Conservation (phyloP, 2,888 invertebrate species). For the Blastobasis adustella region DNA sequence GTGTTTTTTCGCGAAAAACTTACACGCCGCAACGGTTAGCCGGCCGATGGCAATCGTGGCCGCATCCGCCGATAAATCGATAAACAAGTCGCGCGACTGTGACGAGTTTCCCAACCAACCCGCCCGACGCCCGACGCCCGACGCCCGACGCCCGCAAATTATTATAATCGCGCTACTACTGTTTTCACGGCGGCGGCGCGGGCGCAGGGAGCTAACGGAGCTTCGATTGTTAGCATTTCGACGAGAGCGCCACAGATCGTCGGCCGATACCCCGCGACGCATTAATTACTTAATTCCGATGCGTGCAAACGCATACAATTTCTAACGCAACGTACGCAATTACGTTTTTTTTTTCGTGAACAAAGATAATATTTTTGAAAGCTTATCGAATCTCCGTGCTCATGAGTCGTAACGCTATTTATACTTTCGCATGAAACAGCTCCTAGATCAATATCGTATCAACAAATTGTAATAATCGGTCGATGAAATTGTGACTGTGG, state of each 20-base stretch:
- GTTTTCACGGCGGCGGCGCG: slow-evolving; percentile 34
- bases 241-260: slow-evolving; percentile 50
- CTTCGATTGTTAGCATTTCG: slow-evolving; percentile 38
- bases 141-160: slow-evolving; percentile 36
- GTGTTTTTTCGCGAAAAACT: slow-evolving; percentile 64
- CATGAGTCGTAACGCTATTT: slow-evolving; percentile 55
- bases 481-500: not conserved
- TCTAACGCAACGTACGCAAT: slow-evolving; percentile 60
- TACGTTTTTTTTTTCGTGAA: slow-evolving; percentile 48
- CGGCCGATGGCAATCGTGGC: slow-evolving; percentile 55
- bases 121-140: slow-evolving; percentile 15
- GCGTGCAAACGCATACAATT: slow-evolving; percentile 64
- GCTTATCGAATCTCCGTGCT: slow-evolving; percentile 53
- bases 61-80: slow-evolving; percentile 69
- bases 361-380: slow-evolving; percentile 59
- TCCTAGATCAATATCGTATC: slow-evolving; percentile 4
- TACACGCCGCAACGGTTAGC: slow-evolving; percentile 56
- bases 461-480: slow-evolving; percentile 1
- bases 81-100: slow-evolving; percentile 60
- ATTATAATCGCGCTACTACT: slow-evolving; percentile 46
- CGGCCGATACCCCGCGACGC: slow-evolving; percentile 52
- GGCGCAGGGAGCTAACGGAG: slow-evolving; percentile 22
- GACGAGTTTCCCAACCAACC: slow-evolving; percentile 52
- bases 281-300: slow-evolving; percentile 70
- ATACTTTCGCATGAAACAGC: slow-evolving; percentile 46